Evolutionary conservation across 1,140 invertebrate species (phyloP).

Genomic region (Littorina saxatilis): DNA sequence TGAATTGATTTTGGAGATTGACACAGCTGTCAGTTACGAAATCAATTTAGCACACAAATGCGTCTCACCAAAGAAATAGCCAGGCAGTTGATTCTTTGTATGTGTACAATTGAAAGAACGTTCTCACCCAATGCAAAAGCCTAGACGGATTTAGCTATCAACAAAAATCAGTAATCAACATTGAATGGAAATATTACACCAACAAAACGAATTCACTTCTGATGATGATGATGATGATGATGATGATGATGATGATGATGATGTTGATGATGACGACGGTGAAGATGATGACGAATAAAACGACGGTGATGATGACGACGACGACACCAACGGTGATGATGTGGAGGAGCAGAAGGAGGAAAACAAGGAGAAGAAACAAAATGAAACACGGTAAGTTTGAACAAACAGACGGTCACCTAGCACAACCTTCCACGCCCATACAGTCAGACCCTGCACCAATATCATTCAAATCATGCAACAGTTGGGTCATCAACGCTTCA

Average conservation of each 20-base stretch:
- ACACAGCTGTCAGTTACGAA: background rate
- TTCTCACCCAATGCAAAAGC: too few species aligned
- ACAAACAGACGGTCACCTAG: slow-evolving; percentile 54
- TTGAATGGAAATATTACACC: background rate
- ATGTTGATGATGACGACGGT: background rate
- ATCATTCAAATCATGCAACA: slow-evolving; percentile 60
- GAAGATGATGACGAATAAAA: background rate
- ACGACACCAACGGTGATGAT: slow-evolving; percentile 48
- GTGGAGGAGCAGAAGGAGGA: too few species aligned
- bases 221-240: background rate
- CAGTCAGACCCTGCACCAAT: slow-evolving; percentile 60
- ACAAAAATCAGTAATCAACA: background rate
- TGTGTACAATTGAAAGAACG: too few species aligned
- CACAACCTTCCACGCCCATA: slow-evolving; percentile 52
- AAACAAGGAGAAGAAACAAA: too few species aligned
- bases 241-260: background rate
- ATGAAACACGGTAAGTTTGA: too few species aligned
- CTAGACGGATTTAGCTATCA: background rate
- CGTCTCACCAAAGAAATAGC: too few species aligned
- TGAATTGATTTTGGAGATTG: background rate
- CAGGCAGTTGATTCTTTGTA: too few species aligned
- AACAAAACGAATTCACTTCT: background rate
- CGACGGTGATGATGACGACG: slow-evolving; percentile 46
- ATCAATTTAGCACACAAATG: background rate
- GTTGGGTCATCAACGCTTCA: slow-evolving; percentile 62